These are phyloP conservation scores for Micropterix aruncella DNA, from an alignment of 2,888 invertebrate genomes.

Conservation along the genomic window DNA sequence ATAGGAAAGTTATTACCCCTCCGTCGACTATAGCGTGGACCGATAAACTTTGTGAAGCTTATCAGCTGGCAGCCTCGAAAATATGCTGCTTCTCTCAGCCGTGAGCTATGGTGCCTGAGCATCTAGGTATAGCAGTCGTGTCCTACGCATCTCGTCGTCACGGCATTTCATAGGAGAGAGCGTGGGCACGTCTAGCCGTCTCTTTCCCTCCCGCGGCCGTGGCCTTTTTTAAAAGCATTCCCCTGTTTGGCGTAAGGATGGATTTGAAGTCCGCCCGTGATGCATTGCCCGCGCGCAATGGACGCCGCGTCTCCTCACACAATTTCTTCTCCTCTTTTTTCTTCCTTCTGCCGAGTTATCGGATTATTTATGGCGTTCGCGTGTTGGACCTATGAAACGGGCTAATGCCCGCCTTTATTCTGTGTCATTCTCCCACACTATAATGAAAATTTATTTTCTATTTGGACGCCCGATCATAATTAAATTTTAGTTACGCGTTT, in stretches of 20 bases:
- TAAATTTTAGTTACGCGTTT: too few relatives aligned
- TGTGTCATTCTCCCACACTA: neutral
- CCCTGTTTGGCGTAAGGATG: neutral
- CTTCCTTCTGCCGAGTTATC: too few relatives aligned
- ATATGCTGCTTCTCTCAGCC: too few relatives aligned
- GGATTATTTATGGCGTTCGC: neutral
- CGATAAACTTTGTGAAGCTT: too few relatives aligned
- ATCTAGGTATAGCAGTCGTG: neutral
- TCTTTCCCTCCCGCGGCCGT: neutral
- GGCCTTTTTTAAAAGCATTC: neutral
- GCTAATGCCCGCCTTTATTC: neutral
- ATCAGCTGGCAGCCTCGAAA: too few relatives aligned
- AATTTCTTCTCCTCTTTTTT: neutral
- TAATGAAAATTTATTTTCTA: neutral
- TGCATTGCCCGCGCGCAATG: neutral
- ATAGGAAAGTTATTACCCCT: too few relatives aligned
- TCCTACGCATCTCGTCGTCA: neutral
- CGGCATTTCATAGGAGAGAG: neutral
- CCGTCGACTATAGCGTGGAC: too few relatives aligned
- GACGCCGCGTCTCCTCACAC: neutral
- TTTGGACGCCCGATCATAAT: neutral
- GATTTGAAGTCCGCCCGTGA: neutral
- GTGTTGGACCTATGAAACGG: neutral
- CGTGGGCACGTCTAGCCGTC: too few relatives aligned
- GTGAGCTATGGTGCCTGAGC: neutral